Percentiles rank a stretch among this genome's conserved stretches.
Evolutionary conservation across 2,888 invertebrate genomes (phyloP).

Genomic region (Conchocele bisecta): DNA sequence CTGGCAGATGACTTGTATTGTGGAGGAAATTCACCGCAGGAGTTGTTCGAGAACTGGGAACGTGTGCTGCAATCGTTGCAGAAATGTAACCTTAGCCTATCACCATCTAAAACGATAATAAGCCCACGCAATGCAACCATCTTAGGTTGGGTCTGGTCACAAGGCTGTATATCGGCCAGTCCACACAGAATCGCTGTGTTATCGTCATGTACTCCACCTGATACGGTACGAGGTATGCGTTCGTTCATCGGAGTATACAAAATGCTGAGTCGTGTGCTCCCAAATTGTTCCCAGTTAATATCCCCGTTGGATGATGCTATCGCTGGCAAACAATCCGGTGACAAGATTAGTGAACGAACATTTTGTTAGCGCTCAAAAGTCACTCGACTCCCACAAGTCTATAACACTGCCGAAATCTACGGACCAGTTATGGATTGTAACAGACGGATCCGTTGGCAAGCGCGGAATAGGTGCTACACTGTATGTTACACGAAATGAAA

Average conservation of each 20-base stretch:
- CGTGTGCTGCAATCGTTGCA: constrained; percentile 38
- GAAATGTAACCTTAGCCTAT: constrained; percentile 26
- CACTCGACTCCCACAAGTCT: constrained; percentile 7
- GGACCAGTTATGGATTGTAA: constrained; percentile 48
- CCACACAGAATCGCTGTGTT: constrained; percentile 31
- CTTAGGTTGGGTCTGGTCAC: constrained; percentile 50
- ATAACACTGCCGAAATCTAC: constrained; percentile 34
- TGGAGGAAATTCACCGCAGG: constrained; percentile 51
- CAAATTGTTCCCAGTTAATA: constrained; percentile 22
- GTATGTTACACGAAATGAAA: constrained; percentile 47
- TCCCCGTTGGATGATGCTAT: constrained; percentile 39
- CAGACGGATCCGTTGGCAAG: constrained; percentile 45
- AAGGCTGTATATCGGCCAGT: constrained; percentile 34
- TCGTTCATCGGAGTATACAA: constrained; percentile 57
- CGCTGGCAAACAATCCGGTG: constrained; percentile 38
- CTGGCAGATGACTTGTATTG: constrained; percentile 62
- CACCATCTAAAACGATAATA: constrained; percentile 54
- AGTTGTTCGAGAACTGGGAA: constrained; percentile 38
- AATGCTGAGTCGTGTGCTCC: constrained; percentile 41
- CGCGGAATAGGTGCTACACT: constrained; percentile 58
- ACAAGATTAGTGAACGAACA: too few relatives aligned
- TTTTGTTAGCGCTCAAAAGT: background rate
- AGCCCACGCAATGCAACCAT: constrained; percentile 38
- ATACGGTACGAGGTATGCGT: constrained; percentile 28
- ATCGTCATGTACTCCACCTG: constrained; percentile 15